phyloP scores from a whole-genome alignment of 2,113 vertebrate species.

The Vimba vimba region DNA sequence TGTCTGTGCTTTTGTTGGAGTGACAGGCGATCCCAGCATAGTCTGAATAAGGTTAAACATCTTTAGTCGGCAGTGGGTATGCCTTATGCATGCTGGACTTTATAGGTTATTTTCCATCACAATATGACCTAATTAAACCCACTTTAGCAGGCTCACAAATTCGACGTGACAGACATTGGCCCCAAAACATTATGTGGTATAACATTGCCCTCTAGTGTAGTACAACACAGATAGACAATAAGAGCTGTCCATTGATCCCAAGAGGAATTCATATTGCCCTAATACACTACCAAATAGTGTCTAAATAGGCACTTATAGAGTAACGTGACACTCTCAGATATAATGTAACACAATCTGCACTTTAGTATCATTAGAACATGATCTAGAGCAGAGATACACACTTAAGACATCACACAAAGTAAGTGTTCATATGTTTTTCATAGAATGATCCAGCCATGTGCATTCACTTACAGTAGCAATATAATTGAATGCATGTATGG shows the following conservation, averaged over 20 bases:
- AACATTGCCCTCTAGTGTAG: constrained; percentile 23
- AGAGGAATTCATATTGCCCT: constrained; percentile 15
- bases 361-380: constrained; percentile 1
- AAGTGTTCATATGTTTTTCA: background rate
- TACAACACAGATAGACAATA: constrained; percentile 21
- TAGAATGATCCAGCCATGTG: no score
- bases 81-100: background rate
- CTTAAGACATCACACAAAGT: background rate
- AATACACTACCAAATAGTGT: background rate
- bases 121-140: constrained; percentile 7
- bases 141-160: background rate
- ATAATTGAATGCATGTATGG: background rate
- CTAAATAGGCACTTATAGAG: constrained; percentile 14
- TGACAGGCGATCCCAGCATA: constrained; percentile 25
- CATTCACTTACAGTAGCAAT: background rate
- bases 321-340: background rate
- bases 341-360: constrained; percentile 10
- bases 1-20: constrained; percentile 27
- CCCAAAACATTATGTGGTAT: constrained; percentile 14
- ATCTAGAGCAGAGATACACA: background rate
- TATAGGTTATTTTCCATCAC: constrained; percentile 25
- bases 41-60: constrained; percentile 12
- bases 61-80: constrained; percentile 3
- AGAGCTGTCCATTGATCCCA: constrained; percentile 29
- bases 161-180: background rate